A percentile compares a stretch with the other conserved stretches of the same genome.
phyloP scores from a whole-genome alignment of 1,140 invertebrate species.

The Apis cerana region DNA sequence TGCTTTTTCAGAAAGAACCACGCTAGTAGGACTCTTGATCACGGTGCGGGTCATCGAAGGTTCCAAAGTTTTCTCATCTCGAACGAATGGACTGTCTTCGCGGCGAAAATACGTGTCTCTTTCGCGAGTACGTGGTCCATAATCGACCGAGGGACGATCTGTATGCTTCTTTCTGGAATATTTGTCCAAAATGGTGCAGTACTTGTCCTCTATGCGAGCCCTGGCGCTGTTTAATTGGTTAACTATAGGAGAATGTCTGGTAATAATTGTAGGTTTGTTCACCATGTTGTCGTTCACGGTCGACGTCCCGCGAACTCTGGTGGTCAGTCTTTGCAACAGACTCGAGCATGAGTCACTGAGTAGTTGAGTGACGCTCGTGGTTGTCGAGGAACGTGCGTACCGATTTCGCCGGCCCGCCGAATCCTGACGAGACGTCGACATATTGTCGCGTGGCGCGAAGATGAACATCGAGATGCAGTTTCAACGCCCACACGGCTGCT shows the following conservation, averaged over 20 bases:
- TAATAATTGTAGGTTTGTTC: neutral
- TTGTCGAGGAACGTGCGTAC: constrained; percentile 87
- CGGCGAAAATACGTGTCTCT: constrained; percentile 47
- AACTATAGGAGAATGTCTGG: constrained; percentile 45
- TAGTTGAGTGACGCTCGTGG: constrained; percentile 91
- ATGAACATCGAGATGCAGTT: constrained; percentile 69
- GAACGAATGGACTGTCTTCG: constrained; percentile 70
- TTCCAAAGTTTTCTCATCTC: constrained; percentile 85
- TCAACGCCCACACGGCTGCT: neutral
- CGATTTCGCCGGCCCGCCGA: constrained; percentile 78
- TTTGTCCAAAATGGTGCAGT: constrained; percentile 86
- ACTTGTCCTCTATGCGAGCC: constrained; percentile 88
- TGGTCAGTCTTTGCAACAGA: constrained; percentile 89
- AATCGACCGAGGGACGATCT: constrained; percentile 32
- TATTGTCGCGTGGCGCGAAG: constrained; percentile 73
- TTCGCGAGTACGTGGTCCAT: constrained; percentile 32
- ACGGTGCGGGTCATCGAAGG: constrained; percentile 77
- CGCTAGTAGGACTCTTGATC: constrained; percentile 79
- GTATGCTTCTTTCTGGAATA: constrained; percentile 83
- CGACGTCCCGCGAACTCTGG: constrained; percentile 86
- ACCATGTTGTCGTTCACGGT: constrained; percentile 62
- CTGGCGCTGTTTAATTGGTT: constrained; percentile 81
- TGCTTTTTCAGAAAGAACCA: constrained; percentile 85
- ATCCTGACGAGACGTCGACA: constrained; percentile 75
- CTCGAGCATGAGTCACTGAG: constrained; percentile 92